These are phyloP conservation scores for Meles meles DNA, from an alignment of 2,113 vertebrate genomes.

Conservation along the genomic window DNA sequence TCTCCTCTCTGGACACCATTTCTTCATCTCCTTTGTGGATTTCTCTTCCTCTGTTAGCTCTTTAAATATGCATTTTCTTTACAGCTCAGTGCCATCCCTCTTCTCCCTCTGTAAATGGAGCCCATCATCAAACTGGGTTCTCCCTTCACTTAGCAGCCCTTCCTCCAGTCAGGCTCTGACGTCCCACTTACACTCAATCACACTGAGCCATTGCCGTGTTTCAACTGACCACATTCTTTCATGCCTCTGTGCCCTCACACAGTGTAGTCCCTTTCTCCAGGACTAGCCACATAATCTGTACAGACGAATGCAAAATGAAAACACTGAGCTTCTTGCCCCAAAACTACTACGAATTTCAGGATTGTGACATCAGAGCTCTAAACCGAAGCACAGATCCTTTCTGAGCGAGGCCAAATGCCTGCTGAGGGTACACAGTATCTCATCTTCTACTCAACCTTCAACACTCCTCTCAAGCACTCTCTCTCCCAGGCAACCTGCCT, in stretches of 20 bases:
- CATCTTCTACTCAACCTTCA: neutral
- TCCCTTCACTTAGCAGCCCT: neutral
- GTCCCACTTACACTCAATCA: neutral
- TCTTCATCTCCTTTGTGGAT: neutral
- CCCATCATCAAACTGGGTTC: neutral
- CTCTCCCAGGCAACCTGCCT: neutral
- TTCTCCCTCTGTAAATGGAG: neutral
- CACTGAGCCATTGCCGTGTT: rapidly evolving
- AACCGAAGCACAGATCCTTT: neutral
- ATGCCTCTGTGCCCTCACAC: neutral
- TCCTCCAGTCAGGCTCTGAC: neutral
- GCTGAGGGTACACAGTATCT: neutral
- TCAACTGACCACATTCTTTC: neutral
- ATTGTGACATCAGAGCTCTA: neutral
- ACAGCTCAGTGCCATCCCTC: neutral
- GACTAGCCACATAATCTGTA: neutral
- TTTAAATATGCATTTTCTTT: neutral
- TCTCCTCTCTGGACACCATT: neutral
- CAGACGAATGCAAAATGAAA: neutral
- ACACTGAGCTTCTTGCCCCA: neutral
- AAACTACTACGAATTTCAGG: neutral
- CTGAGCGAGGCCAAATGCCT: neutral
- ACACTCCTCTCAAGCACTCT: neutral
- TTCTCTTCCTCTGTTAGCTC: neutral
- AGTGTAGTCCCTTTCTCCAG: neutral